These are phyloP conservation scores for Volucella zonaria DNA, from an alignment of 2,888 invertebrate genomes.

Conservation along the genomic window DNA sequence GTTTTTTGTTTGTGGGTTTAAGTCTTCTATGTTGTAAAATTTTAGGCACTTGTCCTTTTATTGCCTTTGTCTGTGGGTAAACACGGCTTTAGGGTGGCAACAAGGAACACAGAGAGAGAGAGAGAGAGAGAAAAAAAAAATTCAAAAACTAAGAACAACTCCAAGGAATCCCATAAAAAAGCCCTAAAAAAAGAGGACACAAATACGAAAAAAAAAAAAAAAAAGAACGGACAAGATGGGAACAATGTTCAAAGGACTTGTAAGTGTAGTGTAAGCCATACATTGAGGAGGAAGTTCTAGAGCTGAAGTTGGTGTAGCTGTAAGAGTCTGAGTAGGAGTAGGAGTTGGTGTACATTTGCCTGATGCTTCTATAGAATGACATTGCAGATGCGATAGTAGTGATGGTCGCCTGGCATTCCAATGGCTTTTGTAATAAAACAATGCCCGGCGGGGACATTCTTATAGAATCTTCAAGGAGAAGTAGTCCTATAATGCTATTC, in stretches of 20 bases:
- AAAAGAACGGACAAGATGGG: slow-evolving; percentile 12
- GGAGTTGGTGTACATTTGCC: slow-evolving; percentile 31
- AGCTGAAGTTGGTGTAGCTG: neutral
- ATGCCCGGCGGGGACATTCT: slow-evolving; percentile 68
- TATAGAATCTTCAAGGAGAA: slow-evolving; percentile 59
- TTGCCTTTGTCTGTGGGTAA: slow-evolving; percentile 60
- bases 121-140: slow-evolving; percentile 2
- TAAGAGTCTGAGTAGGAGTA: neutral
- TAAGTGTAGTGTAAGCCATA: slow-evolving; percentile 63
- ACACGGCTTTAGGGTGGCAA: slow-evolving; percentile 33
- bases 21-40: slow-evolving; percentile 56
- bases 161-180: slow-evolving; percentile 62
- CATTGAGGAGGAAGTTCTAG: slow-evolving; percentile 9
- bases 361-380: slow-evolving; percentile 30
- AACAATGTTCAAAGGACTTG: slow-evolving; percentile 66
- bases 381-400: slow-evolving; percentile 44
- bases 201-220: slow-evolving; percentile 5
- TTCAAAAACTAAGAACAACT: neutral
- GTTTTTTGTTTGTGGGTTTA: neutral
- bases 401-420: slow-evolving; percentile 54
- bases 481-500: slow-evolving; percentile 2
- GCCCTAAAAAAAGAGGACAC: slow-evolving; percentile 49
- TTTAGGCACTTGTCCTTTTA: slow-evolving; percentile 70
- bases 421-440: slow-evolving; percentile 74
- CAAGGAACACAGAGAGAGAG: neutral